phyloP scores from a whole-genome alignment of 2,797 vertebrate species.

The Poeciliopsis gracilis region DNA sequence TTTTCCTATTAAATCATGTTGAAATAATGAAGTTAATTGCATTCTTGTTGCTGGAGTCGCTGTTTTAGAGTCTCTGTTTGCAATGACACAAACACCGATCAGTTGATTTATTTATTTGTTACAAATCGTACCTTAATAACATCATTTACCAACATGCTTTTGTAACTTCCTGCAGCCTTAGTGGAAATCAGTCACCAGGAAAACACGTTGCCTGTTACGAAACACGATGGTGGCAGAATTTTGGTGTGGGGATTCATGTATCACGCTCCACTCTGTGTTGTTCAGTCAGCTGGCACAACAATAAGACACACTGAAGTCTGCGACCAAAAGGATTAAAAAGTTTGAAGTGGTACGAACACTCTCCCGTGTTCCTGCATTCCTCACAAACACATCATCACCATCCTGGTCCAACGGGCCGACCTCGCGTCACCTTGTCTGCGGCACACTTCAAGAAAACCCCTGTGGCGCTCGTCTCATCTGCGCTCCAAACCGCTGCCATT shows the following conservation, averaged over 20 bases:
- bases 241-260: not conserved
- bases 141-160: not conserved
- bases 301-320: not conserved
- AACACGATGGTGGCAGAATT: not conserved
- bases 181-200: not conserved
- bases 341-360: not conserved
- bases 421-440: constrained; percentile 56
- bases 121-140: not conserved
- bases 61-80: not conserved
- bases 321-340: not conserved
- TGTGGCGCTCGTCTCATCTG: constrained; percentile 68
- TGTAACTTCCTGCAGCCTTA: not conserved
- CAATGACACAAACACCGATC: not conserved
- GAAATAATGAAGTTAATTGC: not conserved
- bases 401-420: constrained; percentile 58
- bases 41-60: not conserved
- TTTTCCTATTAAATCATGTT: not conserved
- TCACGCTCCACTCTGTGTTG: not conserved
- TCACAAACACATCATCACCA: constrained; percentile 28
- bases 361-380: not conserved
- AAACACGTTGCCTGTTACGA: not conserved
- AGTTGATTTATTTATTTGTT: not conserved
- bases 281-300: not conserved
- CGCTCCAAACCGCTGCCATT: constrained; percentile 77
- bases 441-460: constrained; percentile 59